Percentiles rank a stretch among this genome's conserved stretches.
These are phyloP conservation scores for Hyaena hyaena DNA, from an alignment of 2,113 vertebrate genomes.

Conservation along the genomic window DNA sequence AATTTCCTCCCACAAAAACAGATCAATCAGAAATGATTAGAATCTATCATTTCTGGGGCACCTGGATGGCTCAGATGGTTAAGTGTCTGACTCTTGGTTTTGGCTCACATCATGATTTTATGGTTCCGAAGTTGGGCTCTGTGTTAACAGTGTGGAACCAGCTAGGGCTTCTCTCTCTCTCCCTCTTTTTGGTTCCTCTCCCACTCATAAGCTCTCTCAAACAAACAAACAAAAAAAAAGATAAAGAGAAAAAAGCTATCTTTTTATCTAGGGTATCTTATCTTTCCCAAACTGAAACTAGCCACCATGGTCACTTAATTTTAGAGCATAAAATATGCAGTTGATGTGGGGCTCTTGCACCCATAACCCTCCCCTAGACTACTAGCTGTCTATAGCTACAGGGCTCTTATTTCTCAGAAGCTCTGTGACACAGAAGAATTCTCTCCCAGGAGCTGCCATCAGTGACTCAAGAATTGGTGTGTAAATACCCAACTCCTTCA, in stretches of 20 bases:
- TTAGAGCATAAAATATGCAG: rapidly evolving
- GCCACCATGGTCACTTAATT: background rate
- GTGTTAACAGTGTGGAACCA: too few relatives aligned
- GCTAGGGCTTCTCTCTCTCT: too few relatives aligned
- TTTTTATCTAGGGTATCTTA: background rate
- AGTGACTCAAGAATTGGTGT: background rate
- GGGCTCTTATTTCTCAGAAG: background rate
- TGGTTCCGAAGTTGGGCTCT: too few relatives aligned
- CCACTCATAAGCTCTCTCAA: too few relatives aligned
- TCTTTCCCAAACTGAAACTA: background rate
- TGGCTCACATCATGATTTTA: too few relatives aligned
- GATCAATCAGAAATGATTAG: background rate
- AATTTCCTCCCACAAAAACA: background rate
- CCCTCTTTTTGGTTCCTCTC: too few relatives aligned
- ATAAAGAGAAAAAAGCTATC: background rate
- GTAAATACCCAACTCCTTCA: background rate
- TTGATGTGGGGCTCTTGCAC: rapidly evolving
- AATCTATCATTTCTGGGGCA: background rate
- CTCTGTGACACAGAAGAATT: background rate
- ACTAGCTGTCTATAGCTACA: rapidly evolving
- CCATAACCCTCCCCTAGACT: rapidly evolving
- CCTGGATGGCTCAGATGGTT: too few relatives aligned
- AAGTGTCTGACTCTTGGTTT: too few relatives aligned
- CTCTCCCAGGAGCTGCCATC: background rate
- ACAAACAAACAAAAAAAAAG: too few relatives aligned